Base-by-base conservation (phyloP, 2,888 invertebrate species). In the Pandemis cinnamomeana region DNA sequence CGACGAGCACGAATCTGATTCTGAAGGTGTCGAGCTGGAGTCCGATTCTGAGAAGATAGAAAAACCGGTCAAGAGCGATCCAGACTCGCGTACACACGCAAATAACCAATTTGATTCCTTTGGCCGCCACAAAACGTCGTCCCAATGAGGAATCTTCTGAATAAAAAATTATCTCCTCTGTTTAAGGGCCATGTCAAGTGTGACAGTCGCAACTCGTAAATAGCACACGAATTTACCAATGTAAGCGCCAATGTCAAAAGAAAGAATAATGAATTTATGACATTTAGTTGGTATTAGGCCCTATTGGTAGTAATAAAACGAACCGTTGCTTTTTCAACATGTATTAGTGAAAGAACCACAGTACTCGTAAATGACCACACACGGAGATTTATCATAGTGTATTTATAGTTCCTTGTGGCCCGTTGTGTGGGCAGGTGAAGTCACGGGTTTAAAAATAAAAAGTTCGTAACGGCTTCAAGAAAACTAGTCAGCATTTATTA, bases 1-100 rank as follows among this genome's bases (percentile, higher is more conserved):
- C 7, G 95, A 93, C 2, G 94, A 94, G 76, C 94, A 94, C 0
- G 93, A 93, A 67, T 92, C 93, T 0, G 94, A 92, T 79, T 94
- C 93, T 5, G 94, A 93, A 2, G 90, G 92, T 0, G 93, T 88
- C 27, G 92, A 84, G 76, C 92, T 92, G 48, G 91, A 86, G 5
- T 92, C 93, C 2, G 94, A 89, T 85, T 94, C 93, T 86, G 87
- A 76, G 11, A 81, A 51, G 55, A 70, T 67, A 53, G 13, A 7
- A 53, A n/a, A 15, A 53, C n/a, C 27, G 27, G 27, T 36, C 27
- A 36, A 36, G 27, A 36, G 27, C 27, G 27, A 36, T 1, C 2
- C 27, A 36, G 27, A 36, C 27, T 36, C 27, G 27, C 27, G 4
- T 36, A 36, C 27, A 27, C 27, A 36, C 27, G 27, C 27, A 20